Conservation (phyloP, 1,140 invertebrate genomes). For the Ceratitis capitata region DNA sequence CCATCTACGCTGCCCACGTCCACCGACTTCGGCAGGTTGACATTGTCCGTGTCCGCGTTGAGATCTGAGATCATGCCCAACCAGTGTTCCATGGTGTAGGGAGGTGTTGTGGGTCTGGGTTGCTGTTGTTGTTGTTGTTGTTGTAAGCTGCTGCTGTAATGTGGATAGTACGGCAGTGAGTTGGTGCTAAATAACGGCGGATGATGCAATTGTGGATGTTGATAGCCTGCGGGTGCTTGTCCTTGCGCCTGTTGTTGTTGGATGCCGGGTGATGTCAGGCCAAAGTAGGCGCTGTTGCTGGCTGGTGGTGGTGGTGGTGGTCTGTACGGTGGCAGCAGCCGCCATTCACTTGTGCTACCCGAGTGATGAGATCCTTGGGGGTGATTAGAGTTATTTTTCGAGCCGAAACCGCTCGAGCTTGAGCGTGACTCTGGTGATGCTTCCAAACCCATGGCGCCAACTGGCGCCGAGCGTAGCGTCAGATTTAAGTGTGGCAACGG, state of each 20-base stretch:
- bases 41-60: conserved; percentile 67
- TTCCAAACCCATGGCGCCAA: conserved; percentile 66
- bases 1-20: conserved; percentile 91
- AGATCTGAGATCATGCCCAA: conserved; percentile 69
- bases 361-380: conserved; percentile 76
- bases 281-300: conserved; percentile 45
- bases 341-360: conserved; percentile 79
- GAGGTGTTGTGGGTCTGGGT: conserved; percentile 67
- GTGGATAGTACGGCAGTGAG: conserved; percentile 4
- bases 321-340: conserved; percentile 77
- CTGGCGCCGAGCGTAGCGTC: conserved; percentile 49
- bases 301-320: conserved; percentile 71
- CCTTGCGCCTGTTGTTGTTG: conserved; percentile 56
- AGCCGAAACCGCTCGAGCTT: conserved; percentile 88
- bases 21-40: conserved; percentile 68
- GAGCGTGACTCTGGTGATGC: conserved; percentile 87
- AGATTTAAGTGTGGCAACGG: conserved; percentile 68
- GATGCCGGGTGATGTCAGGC: conserved; percentile 49
- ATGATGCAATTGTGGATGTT: conserved; percentile 26
- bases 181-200: not conserved
- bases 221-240: conserved; percentile 43
- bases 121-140: conserved; percentile 46
- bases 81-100: conserved; percentile 72
- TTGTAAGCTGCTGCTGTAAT: not conserved
- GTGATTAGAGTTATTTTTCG: conserved; percentile 90